Conservation (phyloP, 92 coral and sea anemone species). For the Zoanthus gigantus region DNA sequence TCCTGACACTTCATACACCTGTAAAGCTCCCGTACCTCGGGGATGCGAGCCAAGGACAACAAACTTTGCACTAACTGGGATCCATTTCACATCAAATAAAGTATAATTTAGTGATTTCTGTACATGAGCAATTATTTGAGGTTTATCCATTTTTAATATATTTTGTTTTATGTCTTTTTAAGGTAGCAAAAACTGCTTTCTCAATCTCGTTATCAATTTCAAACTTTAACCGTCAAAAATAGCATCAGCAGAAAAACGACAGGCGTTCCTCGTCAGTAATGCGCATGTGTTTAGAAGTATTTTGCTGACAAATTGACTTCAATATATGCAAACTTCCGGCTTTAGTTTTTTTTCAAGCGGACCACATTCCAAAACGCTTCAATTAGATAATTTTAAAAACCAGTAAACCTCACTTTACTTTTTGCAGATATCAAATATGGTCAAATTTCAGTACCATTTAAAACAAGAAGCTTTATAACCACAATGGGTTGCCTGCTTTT, state of each 20-base stretch:
- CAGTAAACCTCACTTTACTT: too few relatives aligned
- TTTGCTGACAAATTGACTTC: background rate
- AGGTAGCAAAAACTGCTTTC: background rate
- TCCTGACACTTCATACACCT: slow-evolving; percentile 94
- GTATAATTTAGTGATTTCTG: slow-evolving; percentile 87
- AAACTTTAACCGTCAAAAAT: background rate
- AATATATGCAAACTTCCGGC: background rate
- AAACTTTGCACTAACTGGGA: slow-evolving; percentile 95
- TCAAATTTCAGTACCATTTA: too few relatives aligned
- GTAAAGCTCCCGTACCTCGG: slow-evolving; percentile 98
- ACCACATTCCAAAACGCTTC: too few relatives aligned
- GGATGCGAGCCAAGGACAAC: slow-evolving; percentile 98
- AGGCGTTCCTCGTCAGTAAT: slow-evolving; percentile 42
- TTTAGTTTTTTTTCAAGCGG: too few relatives aligned
- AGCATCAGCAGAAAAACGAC: background rate
- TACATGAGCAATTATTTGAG: slow-evolving; percentile 92
- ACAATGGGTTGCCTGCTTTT: too few relatives aligned
- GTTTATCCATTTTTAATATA: slow-evolving; percentile 72
- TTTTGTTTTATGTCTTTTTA: background rate
- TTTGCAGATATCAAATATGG: too few relatives aligned
- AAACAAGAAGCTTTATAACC: too few relatives aligned
- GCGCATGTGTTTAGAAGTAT: slow-evolving; percentile 21
- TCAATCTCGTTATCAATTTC: background rate
- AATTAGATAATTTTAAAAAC: too few relatives aligned
- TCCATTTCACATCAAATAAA: slow-evolving; percentile 92